A percentile compares a stretch with the other conserved stretches of the same genome.
Conservation (phyloP, 2,888 invertebrate genomes). For the Sthenelais limicola region DNA sequence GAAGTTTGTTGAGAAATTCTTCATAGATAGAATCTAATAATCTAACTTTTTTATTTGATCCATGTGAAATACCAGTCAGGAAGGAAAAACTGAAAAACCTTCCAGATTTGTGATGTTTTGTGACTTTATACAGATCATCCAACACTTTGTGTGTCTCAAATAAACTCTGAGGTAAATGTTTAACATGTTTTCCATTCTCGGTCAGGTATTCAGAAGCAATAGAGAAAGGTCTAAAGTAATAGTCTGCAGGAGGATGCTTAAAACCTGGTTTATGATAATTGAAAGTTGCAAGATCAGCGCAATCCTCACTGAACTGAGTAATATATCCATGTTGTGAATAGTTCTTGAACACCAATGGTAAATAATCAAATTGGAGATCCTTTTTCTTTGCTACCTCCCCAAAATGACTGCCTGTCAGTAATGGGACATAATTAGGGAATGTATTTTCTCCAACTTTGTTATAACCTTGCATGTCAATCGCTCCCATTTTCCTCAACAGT, state of each 20-base stretch:
- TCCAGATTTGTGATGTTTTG: background rate
- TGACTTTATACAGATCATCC: background rate
- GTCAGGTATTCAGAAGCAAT: background rate
- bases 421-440: slow-evolving; percentile 4
- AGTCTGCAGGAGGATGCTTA: background rate
- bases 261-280: background rate
- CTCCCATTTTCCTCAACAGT: background rate
- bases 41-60: background rate
- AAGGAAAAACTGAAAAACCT: background rate
- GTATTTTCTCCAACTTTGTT: slow-evolving; percentile 11
- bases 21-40: background rate
- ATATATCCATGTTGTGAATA: background rate
- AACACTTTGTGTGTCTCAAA: background rate
- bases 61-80: background rate
- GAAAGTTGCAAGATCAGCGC: background rate
- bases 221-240: slow-evolving; percentile 2
- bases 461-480: background rate
- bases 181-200: background rate
- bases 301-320: background rate
- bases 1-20: background rate
- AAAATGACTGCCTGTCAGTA: background rate
- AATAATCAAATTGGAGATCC: background rate
- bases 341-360: background rate
- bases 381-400: background rate
- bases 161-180: no score